phyloP scores from a whole-genome alignment of 2,797 vertebrate species.

The Artibeus jamaicensis region DNA sequence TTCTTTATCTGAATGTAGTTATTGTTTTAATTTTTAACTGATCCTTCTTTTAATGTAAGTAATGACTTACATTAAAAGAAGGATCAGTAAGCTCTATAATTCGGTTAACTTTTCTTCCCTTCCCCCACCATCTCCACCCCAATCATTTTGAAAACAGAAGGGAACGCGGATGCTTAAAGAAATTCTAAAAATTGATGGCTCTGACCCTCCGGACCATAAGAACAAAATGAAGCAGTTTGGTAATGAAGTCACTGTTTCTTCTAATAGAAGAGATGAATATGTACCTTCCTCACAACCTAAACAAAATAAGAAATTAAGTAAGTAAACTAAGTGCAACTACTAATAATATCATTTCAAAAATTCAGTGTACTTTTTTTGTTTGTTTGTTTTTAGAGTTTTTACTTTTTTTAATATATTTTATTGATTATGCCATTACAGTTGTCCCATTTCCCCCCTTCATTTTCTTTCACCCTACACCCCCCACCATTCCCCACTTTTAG shows the following conservation, averaged over 20 bases:
- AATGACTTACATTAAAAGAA: conserved; percentile 5
- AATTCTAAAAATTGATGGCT: conserved; percentile 95
- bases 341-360: background rate
- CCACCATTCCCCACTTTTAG: no score
- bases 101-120: background rate
- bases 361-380: background rate
- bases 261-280: conserved; percentile 74
- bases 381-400: no score
- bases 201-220: conserved; percentile 81
- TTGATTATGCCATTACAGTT: no score
- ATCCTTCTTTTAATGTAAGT: background rate
- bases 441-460: no score
- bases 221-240: conserved; percentile 78
- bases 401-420: no score
- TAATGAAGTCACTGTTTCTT: conserved; percentile 70
- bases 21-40: conserved; percentile 24
- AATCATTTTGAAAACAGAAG: conserved; percentile 87
- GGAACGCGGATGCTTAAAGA: conserved; percentile 97
- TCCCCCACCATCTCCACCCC: background rate
- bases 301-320: conserved; percentile 93
- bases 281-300: conserved; percentile 85
- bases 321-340: conserved; percentile 47
- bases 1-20: conserved; percentile 8
- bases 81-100: background rate
- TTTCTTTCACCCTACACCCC: no score